phyloP scores from a whole-genome alignment of 2,113 vertebrate species.

The Arothron firmamentum region DNA sequence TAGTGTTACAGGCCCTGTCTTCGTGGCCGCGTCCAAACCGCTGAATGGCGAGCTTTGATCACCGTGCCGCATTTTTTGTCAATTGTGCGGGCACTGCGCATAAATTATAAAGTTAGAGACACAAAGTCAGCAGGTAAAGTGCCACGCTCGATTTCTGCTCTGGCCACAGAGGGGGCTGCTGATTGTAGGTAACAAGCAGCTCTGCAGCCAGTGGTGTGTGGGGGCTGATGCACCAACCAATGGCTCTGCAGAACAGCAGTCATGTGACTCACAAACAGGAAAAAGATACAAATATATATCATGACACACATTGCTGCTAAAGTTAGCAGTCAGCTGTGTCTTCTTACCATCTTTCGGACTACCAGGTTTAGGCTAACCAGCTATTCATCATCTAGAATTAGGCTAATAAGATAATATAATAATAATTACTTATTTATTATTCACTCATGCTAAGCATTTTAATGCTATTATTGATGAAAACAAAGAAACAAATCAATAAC shows the following conservation, averaged over 20 bases:
- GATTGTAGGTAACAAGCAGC: constrained; percentile 62
- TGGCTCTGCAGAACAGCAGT: constrained; percentile 9
- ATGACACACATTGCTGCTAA: too few species aligned
- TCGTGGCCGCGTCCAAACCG: constrained; percentile 75
- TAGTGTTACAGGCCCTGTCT: constrained; percentile 78
- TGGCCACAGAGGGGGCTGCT: constrained; percentile 35
- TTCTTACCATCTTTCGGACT: too few species aligned
- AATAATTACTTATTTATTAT: too few species aligned
- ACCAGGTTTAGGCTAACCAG: too few species aligned
- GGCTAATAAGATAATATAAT: too few species aligned
- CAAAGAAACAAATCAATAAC: too few species aligned
- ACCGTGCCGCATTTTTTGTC: constrained; percentile 68
- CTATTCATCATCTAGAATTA: too few species aligned
- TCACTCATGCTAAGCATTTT: too few species aligned
- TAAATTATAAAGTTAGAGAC: constrained; percentile 76
- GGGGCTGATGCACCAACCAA: constrained; percentile 35
- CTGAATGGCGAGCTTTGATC: constrained; percentile 77
- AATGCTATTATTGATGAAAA: too few species aligned
- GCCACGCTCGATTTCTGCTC: constrained; percentile 56
- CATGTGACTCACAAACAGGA: constrained; percentile 8
- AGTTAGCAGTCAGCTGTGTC: too few species aligned
- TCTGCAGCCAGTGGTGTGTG: constrained; percentile 38
- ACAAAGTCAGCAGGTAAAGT: constrained; percentile 77
- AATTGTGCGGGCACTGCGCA: constrained; percentile 71
- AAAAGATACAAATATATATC: background rate